Base-by-base conservation (phyloP, 2,888 invertebrate species). In the Rhagophthalmus giganteus region DNA sequence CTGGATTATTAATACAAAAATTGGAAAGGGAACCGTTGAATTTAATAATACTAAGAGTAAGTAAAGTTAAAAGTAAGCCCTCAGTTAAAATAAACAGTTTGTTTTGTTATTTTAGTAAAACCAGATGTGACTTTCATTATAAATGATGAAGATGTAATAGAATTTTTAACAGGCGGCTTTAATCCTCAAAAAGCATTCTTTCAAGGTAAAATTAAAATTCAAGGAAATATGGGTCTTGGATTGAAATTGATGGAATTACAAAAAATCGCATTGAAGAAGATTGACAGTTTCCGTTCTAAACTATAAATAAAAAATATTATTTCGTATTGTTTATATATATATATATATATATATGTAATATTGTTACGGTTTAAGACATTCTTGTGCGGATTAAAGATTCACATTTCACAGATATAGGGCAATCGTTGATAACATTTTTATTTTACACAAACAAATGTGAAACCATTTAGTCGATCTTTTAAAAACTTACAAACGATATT, bases 101-200 rank as follows among this genome's bases (percentile, higher is more conserved):
- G n/a, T 25, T 55, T 47, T 44, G 44, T 57, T 55, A 45, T 70
- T 72, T n/a, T 63, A 78, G 90, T 85, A 1, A 94, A 94, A 75
- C 88, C 93, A 2, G 94, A 96, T 64, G 92, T 94, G 0, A 90
- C 88, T 0, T 90, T 98, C 68, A 88, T 87, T 1, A 85, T 97
- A 59, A 88, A 84, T 66, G 98, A 98, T 70, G 86, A 84, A 0
- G 94, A 96, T 70, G 85, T 98, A 2, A 81, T 87, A 2, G 90
- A 92, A 61, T 79, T 98, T 42, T 87, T 97, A 66, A 83, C 88
- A 1, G 96, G 96, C 1, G 91, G 92, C 74, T 78, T 98, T 52
- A 94, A 95, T 72, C 92, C 93, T 0, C 96, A 98, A 72, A 94
- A 94, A 74, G 95, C 95, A 1, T 94, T 93, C 75, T 93, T 93